These are phyloP conservation scores for Ommatoiulus sabulosus DNA, from an alignment of 2,888 invertebrate species.

Conservation along the genomic window DNA sequence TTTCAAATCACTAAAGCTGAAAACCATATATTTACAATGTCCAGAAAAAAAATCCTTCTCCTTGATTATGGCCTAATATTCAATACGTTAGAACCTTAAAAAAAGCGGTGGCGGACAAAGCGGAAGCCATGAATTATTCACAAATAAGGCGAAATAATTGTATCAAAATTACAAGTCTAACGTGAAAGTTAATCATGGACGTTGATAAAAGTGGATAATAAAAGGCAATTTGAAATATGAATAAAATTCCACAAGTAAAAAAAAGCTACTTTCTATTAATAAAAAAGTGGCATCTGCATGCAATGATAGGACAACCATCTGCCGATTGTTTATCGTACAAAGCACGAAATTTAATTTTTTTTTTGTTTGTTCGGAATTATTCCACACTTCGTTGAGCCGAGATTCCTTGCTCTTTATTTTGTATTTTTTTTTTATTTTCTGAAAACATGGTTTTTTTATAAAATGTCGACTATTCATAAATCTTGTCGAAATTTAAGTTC, in stretches of 20 bases:
- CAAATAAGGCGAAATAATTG: conserved; percentile 8
- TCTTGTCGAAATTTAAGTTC: neutral
- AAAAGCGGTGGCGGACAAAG: neutral
- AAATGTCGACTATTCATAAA: neutral
- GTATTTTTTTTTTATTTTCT: neutral
- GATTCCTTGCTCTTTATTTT: neutral
- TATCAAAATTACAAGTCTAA: neutral
- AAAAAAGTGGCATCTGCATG: conserved; percentile 16
- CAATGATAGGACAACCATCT: neutral
- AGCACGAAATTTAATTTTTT: neutral
- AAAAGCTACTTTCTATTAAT: neutral
- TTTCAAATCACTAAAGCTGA: neutral
- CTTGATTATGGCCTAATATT: neutral
- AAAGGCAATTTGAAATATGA: neutral
- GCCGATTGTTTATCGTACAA: neutral
- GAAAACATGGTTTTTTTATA: neutral
- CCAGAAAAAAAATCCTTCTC: neutral
- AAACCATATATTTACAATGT: neutral
- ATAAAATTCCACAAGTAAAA: neutral
- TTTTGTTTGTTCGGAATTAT: too few species aligned
- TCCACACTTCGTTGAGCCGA: neutral
- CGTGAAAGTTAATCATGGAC: neutral
- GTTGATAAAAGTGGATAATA: conserved; percentile 5
- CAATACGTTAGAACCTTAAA: neutral
- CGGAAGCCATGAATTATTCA: neutral